phyloP scores from a whole-genome alignment of 1,140 invertebrate species.

The Protaetia brevitarsis region DNA sequence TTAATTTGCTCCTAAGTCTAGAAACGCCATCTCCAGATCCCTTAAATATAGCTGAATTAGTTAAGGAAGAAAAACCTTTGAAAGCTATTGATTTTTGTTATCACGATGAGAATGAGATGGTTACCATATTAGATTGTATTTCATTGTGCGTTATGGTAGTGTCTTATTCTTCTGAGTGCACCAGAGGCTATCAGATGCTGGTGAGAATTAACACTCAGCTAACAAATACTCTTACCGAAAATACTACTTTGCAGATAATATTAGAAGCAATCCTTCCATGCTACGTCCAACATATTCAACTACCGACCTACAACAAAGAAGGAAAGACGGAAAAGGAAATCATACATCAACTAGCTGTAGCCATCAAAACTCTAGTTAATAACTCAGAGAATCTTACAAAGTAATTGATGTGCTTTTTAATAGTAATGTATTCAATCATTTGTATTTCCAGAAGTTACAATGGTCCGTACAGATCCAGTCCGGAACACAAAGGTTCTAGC shows the following conservation, averaged over 20 bases:
- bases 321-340: conserved; percentile 90
- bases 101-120: conserved; percentile 92
- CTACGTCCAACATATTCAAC: conserved; percentile 90
- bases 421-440: conserved; percentile 10
- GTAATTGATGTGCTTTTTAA: conserved; percentile 53
- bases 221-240: neutral
- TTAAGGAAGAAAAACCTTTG: conserved; percentile 93
- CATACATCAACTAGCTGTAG: conserved; percentile 89
- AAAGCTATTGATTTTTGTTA: conserved; percentile 97
- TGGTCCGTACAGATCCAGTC: conserved; percentile 81
- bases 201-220: conserved; percentile 51
- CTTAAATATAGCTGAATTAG: conserved; percentile 91
- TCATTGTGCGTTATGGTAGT: conserved; percentile 96
- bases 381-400: conserved; percentile 95
- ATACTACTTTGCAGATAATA: conserved; percentile 67
- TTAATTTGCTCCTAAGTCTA: conserved; percentile 86
- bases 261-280: conserved; percentile 94
- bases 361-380: conserved; percentile 93
- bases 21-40: conserved; percentile 92
- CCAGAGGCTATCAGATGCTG: conserved; percentile 96
- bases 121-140: conserved; percentile 90
- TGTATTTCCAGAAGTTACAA: conserved; percentile 74
- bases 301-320: conserved; percentile 81
- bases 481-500: conserved; percentile 82
- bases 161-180: conserved; percentile 93